phyloP scores from a whole-genome alignment of 2,888 invertebrate species.

The Acleris laterana region DNA sequence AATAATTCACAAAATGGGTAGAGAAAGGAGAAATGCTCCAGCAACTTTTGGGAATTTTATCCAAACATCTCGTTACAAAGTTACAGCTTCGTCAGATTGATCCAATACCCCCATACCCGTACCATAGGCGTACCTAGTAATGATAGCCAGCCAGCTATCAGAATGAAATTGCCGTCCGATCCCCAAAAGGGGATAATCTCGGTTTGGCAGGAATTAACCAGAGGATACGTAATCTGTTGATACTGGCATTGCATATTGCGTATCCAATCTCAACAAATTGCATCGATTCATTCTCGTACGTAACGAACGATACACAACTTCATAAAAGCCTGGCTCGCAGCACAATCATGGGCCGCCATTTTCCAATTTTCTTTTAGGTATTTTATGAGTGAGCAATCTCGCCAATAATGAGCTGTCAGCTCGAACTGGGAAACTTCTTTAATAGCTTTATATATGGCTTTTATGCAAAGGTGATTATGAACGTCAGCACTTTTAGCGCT shows the following conservation, averaged over 20 bases:
- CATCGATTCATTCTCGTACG: conserved; percentile 52
- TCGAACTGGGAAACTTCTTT: conserved; percentile 1
- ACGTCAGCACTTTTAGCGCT: neutral
- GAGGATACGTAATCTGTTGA: conserved; percentile 49
- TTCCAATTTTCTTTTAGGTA: conserved; percentile 31
- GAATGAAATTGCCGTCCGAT: conserved; percentile 47
- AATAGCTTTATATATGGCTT: conserved; percentile 3
- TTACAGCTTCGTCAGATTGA: neutral
- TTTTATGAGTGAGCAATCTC: conserved; percentile 18
- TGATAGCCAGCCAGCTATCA: conserved; percentile 48
- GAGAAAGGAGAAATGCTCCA: too few relatives aligned
- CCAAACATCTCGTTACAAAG: too few relatives aligned
- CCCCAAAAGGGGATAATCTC: conserved; percentile 59
- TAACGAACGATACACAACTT: conserved; percentile 14
- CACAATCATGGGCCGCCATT: conserved; percentile 14
- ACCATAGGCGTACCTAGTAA: conserved; percentile 21
- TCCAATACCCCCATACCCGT: neutral
- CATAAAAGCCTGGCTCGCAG: conserved; percentile 21
- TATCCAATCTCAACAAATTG: conserved; percentile 63
- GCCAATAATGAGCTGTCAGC: conserved; percentile 20
- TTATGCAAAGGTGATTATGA: neutral
- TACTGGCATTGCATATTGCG: conserved; percentile 56
- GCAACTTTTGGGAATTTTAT: too few relatives aligned
- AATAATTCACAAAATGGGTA: too few relatives aligned
- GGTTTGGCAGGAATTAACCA: conserved; percentile 61